These are phyloP conservation scores for Eremobia ochroleuca DNA, from an alignment of 2,888 invertebrate species.

Conservation along the genomic window DNA sequence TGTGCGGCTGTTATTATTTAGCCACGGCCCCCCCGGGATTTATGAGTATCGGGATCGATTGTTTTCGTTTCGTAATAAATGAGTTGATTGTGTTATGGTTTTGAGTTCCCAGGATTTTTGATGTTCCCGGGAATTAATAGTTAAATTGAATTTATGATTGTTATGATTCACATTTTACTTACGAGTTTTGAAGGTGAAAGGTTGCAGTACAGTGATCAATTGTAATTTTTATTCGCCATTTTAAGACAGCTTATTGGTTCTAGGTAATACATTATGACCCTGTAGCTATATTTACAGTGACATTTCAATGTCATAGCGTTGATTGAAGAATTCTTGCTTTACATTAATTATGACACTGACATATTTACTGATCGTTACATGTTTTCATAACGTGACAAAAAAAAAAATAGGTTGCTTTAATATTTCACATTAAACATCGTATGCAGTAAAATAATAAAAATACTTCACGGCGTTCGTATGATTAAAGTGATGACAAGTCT, in stretches of 20 bases:
- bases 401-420: constrained; percentile 26
- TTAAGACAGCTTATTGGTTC: constrained; percentile 24
- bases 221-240: constrained; percentile 10
- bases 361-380: constrained; percentile 45
- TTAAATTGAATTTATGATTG: not conserved
- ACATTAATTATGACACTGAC: constrained; percentile 48
- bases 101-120: constrained; percentile 23
- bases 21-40: no score
- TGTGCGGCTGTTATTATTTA: no score
- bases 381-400: constrained; percentile 20
- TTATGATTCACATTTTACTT: constrained; percentile 7
- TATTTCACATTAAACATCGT: constrained; percentile 17
- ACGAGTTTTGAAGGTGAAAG: not conserved
- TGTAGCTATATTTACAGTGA: constrained; percentile 29
- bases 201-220: constrained; percentile 24
- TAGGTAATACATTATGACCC: constrained; percentile 19
- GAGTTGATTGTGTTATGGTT: constrained; percentile 29
- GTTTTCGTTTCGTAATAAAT: constrained; percentile 32
- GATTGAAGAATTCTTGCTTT: constrained; percentile 51
- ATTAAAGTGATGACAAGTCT: constrained; percentile 39
- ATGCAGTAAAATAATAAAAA: constrained; percentile 38
- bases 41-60: constrained; percentile 38
- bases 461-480: constrained; percentile 20
- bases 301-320: constrained; percentile 53
- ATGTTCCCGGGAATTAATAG: constrained; percentile 2